Evolutionary conservation across 2,888 invertebrate species (phyloP).

Genomic region (Leucania comma): DNA sequence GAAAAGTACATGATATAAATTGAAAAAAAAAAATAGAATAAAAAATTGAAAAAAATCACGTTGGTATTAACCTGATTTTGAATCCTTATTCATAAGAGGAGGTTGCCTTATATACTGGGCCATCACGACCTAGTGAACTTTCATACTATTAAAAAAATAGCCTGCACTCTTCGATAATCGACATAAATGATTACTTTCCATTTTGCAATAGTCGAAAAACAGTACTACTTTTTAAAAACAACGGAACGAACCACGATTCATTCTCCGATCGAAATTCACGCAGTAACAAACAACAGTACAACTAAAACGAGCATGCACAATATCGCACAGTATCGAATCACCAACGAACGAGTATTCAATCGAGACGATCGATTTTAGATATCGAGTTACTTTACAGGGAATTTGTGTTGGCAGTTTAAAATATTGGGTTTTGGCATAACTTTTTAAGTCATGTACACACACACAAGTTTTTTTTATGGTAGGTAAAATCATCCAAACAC

Average conservation of each 20-base stretch:
- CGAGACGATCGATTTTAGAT: slow-evolving; percentile 26
- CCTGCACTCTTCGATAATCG: background rate
- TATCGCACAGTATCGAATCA: slow-evolving; percentile 54
- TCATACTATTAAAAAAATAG: background rate
- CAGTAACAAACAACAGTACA: slow-evolving; percentile 39
- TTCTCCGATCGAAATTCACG: slow-evolving; percentile 29
- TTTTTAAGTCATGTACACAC: background rate
- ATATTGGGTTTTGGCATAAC: slow-evolving; percentile 8
- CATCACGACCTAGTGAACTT: no score
- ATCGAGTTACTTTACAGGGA: slow-evolving; percentile 40
- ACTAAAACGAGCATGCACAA: slow-evolving; percentile 32
- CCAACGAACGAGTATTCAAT: slow-evolving; percentile 41
- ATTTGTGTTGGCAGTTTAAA: slow-evolving; percentile 29
- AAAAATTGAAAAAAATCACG: no score
- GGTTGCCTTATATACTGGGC: no score
- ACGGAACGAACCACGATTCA: slow-evolving; percentile 7
- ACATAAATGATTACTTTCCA: background rate
- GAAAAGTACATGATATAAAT: no score
- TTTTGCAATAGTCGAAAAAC: slow-evolving; percentile 13
- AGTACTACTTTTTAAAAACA: slow-evolving; percentile 17
- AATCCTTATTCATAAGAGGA: no score
- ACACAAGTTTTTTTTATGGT: no score
- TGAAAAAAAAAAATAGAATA: no score
- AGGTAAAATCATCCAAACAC: no score
- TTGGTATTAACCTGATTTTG: no score